Evolutionary conservation across 2,797 vertebrate species (phyloP), one percentile per base, ranked within the genome.

Genomic region (Mus caroli): DNA sequence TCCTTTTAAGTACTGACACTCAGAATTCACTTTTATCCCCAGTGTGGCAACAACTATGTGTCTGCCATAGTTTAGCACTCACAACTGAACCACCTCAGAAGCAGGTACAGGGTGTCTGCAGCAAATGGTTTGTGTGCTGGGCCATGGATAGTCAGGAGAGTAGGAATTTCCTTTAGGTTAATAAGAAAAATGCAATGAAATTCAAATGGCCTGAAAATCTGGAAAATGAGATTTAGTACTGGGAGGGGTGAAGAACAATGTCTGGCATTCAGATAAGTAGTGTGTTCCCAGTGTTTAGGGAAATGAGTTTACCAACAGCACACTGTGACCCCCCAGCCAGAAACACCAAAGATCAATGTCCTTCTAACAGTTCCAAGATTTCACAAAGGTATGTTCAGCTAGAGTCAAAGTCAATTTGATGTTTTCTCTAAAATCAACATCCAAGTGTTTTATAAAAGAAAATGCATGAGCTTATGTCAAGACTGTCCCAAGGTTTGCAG

Each of bases 161-260:
- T 6, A 75, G 20, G 9, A 60, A 37, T 84, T 88, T 79, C 92
- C 56, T 89, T 93, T 26, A 52, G 14, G 40, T 67, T 93, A 88
- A 88, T 62, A 85, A 71, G 34, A 82, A 11, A 94, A 94, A 95
- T 52, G 17, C n/a, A 91, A 37, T 85, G 58, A 69, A 93, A 93
- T 75, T 91, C 58, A 92, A 92, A 60, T 62, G 83, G 76, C 43
- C 91, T 71, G 52, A 92, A 94, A 85, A 75, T 46, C 43, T 2
- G 79, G 54, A 90, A 92, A 92, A 89, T 64, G 19, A n/a, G 56
- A 86, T 90, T 94, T 77, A 86, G 28, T 86, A 60, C 20, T 28
- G 34, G 24, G 9, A 22, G 24, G 24, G 91, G 46, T 31, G 13
- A 93, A 78, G 43, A 90, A 62, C 46, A 46, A 83, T 43, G 83